phyloP scores from a whole-genome alignment of 2,113 vertebrate genomes.

The Pelobates fuscus region DNA sequence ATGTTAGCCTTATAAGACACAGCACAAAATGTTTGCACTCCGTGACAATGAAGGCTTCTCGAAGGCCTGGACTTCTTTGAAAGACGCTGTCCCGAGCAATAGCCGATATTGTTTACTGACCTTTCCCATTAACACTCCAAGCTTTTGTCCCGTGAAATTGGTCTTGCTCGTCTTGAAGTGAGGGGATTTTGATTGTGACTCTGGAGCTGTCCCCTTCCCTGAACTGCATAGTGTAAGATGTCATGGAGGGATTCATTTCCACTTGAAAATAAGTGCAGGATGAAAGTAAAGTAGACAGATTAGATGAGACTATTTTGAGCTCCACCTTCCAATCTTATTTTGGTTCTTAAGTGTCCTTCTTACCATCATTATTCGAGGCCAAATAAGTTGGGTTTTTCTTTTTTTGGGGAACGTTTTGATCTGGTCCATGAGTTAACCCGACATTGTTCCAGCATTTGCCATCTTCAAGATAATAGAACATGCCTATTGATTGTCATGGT shows the following conservation, averaged over 20 bases:
- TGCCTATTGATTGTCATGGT: slow-evolving; percentile 4
- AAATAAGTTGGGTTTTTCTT: slow-evolving; percentile 25
- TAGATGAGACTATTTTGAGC: slow-evolving; percentile 10
- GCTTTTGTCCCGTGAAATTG: slow-evolving; percentile 64
- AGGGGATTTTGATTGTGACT: slow-evolving; percentile 51
- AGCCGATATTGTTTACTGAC: slow-evolving; percentile 58
- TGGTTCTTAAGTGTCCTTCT: slow-evolving; percentile 26
- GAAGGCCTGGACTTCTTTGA: slow-evolving; percentile 53
- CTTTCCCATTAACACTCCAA: slow-evolving; percentile 65
- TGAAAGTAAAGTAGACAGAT: slow-evolving; percentile 7
- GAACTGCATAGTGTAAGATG: slow-evolving; percentile 21
- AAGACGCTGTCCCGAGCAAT: slow-evolving; percentile 47
- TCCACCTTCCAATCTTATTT: slow-evolving; percentile 42
- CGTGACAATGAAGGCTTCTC: slow-evolving; percentile 45
- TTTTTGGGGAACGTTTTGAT: slow-evolving; percentile 36
- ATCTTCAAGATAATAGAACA: slow-evolving; percentile 31
- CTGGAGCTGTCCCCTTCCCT: slow-evolving; percentile 31
- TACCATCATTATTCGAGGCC: slow-evolving; percentile 17
- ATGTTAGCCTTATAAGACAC: not conserved
- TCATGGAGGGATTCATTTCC: not conserved
- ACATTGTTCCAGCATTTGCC: slow-evolving; percentile 24
- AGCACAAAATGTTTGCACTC: not conserved
- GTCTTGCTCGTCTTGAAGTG: slow-evolving; percentile 56
- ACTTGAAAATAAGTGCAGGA: slow-evolving; percentile 10
- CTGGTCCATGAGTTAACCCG: slow-evolving; percentile 33